Base-by-base conservation (phyloP, 1,140 invertebrate species). In the Mizuhopecten yessoensis region DNA sequence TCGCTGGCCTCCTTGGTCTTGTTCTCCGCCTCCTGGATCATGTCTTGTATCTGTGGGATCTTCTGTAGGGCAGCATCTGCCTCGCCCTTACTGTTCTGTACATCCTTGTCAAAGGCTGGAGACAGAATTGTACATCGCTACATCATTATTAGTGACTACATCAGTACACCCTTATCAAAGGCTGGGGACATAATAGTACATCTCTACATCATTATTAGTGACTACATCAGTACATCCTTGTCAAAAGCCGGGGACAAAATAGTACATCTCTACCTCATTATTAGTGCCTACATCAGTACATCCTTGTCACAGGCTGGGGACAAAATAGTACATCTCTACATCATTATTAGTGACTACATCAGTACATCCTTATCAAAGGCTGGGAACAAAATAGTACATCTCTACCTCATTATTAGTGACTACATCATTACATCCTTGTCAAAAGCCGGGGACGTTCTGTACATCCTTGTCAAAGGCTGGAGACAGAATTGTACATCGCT, bases 31-130 rank as follows among this genome's bases (percentile, higher is more conserved):
- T 97, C 97, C 17, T 96, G 93, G 86, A 98, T 98, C 39, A 97
- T 96, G 45, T 96, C 91, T 93, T 97, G 96, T 90, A 98, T 98
- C 89, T 97, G 96, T 7, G 97, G 95, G 33, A 98, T 97, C 88
- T 97, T 96, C 89, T 97, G 93, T 45, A 99, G 95, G 20, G 98
- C 98, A 86, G 97, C 96, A 49, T 98, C 96, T 0, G 98, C 98
- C 91, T 97, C 97, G 11, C 97, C 96, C 86, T 98, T 98, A 90
- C 98, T 99, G 86, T 98, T 97, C 93, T 98, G 97, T 1, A 99
- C 98, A 96, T 99, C 97, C 86, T 98, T 97, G 95, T 99, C 98
- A 97, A 99, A 99, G 95, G 98, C 98, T 98, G 94, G 34, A 92
- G 92, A 94, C 96, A 96, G 93, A 45, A 45, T 1, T n/a, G n/a